Evolutionary conservation across 2,888 invertebrate species (phyloP), one percentile per base, ranked within the genome.

Genomic region (Lithophane leautieri): DNA sequence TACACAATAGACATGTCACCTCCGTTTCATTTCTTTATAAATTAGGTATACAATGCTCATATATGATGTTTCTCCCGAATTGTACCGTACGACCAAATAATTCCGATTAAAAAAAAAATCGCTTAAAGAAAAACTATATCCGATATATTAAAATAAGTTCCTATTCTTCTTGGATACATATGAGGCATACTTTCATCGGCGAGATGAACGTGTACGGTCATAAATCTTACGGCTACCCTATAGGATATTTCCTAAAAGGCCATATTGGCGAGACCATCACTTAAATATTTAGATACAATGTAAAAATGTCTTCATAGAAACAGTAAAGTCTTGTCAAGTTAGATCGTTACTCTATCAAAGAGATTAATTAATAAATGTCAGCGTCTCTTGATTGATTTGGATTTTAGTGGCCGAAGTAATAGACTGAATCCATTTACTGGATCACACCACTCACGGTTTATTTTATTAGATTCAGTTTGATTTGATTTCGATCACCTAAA

Each of bases 211-310:
- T 67, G 47, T 62, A 52, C 52, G 52, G 25, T 54, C 61, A 75
- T 84, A 82, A 75, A 84, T 81, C 65, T 25, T 52, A 56, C 47
- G 70, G 44, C 47, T 52, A 71, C 50, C 61, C 40, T 67, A 62
- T 72, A 25, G 60, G 11, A n/a, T 74, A 61, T 70, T 80, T 80
- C 68, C 70, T 12, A 40, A 68, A 54, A 74, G 25, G 40, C 50
- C 50, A 71, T 56, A 69, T 44, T 16, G 60, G 42, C 60, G 60
- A 68, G 60, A 68, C 70, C 42, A 34, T 61, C 34, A 56, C 79
- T 73, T 61, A 79, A 73, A 81, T 73, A 79, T 73, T 73, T 56
- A 65, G 70, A 83, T 54, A 52, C 22, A 65, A 34, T n/a, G 19
- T 34, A 40, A 69, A 70, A 34, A 73, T 44, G 54, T 63, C 22